Evolutionary conservation across 2,888 invertebrate genomes (phyloP).

Genomic region (Amiota minor): DNA sequence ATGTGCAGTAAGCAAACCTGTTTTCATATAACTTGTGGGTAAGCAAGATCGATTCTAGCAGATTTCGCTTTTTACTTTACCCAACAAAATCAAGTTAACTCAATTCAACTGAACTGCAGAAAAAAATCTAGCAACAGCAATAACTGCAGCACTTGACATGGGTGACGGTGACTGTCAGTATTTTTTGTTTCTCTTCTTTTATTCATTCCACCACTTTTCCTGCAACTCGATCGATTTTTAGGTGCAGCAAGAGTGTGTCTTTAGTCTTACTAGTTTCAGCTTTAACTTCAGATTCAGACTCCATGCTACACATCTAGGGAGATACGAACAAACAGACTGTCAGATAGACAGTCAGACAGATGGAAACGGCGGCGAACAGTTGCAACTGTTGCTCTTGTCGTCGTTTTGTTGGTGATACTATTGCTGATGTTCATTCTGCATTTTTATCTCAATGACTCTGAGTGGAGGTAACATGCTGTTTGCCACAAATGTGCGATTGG

Average conservation of each 20-base stretch:
- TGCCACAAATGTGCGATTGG: conserved; percentile 68
- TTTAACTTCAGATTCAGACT: too few relatives aligned
- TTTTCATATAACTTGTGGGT: conserved; percentile 19
- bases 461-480: conserved; percentile 46
- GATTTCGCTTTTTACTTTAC: conserved; percentile 60
- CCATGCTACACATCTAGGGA: too few relatives aligned
- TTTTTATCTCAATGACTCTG: conserved; percentile 27
- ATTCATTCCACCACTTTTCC: conserved; percentile 9
- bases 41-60: conserved; percentile 64
- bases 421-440: conserved; percentile 38
- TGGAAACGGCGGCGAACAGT: conserved; percentile 48
- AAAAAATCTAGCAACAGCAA: neutral
- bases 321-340: too few relatives aligned
- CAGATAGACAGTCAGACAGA: too few relatives aligned
- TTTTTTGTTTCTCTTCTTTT: conserved; percentile 7
- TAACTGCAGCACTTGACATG: conserved; percentile 22
- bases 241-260: conserved; percentile 52
- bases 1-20: conserved; percentile 14
- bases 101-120: neutral
- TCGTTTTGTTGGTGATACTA: conserved; percentile 59
- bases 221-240: conserved; percentile 44
- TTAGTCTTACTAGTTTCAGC: too few relatives aligned
- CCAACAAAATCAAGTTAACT: conserved; percentile 7
- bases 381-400: conserved; percentile 65
- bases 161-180: conserved; percentile 29